These are phyloP conservation scores for Eutolmus rufibarbis DNA, from an alignment of 2,888 invertebrate genomes.

Conservation along the genomic window DNA sequence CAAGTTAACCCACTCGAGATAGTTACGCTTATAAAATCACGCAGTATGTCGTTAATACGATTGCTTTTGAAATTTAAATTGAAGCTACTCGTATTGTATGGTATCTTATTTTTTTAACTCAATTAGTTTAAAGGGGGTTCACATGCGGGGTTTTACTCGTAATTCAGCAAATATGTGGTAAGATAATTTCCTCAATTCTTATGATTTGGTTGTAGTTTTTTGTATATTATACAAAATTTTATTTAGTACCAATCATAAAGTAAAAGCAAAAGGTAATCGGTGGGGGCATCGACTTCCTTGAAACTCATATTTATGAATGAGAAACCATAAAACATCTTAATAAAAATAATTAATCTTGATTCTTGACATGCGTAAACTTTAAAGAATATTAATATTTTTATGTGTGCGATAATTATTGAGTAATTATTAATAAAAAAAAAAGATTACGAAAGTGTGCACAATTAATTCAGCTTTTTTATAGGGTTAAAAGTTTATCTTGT, in stretches of 20 bases:
- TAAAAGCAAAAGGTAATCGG: no score
- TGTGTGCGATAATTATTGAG: background rate
- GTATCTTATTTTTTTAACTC: no score
- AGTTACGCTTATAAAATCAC: background rate
- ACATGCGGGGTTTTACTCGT: no score
- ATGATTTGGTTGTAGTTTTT: background rate
- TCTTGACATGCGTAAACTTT: no score
- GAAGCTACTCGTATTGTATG: background rate
- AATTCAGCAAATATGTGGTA: no score
- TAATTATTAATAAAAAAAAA: background rate
- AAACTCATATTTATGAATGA: no score
- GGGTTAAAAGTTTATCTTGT: background rate
- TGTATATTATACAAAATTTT: background rate
- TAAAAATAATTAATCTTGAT: no score
- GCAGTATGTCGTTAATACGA: background rate
- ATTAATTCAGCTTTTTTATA: background rate
- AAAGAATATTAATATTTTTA: background rate
- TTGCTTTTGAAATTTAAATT: background rate
- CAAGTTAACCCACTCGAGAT: background rate
- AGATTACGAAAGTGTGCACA: background rate
- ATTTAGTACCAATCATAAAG: background rate
- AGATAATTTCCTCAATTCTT: background rate
- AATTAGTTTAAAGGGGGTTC: background rate
- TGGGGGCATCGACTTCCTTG: no score
- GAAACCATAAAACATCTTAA: no score